phyloP scores from a whole-genome alignment of 2,888 invertebrate genomes.

The Seira ritae region DNA sequence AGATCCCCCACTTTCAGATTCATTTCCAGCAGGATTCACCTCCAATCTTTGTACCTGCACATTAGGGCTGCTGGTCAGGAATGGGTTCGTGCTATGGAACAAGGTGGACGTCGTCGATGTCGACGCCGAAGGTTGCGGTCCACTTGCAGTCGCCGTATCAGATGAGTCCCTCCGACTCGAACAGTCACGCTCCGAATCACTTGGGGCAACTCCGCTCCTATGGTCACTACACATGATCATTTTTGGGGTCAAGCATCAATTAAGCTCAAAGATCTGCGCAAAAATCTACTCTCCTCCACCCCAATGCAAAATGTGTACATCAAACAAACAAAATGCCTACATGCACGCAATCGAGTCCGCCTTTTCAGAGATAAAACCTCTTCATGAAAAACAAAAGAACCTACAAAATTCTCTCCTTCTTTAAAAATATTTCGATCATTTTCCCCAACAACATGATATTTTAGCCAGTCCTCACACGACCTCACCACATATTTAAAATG shows the following conservation, averaged over 20 bases:
- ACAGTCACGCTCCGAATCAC: constrained; percentile 92
- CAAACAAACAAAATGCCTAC: no score
- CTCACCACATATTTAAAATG: no score
- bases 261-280: constrained; percentile 16
- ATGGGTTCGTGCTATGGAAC: constrained; percentile 74
- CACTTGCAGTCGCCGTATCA: constrained; percentile 73
- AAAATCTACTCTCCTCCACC: background rate
- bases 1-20: constrained; percentile 92
- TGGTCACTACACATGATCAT: constrained; percentile 84
- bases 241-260: constrained; percentile 58
- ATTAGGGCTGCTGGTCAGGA: constrained; percentile 62
- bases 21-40: constrained; percentile 82
- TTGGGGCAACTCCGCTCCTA: constrained; percentile 92
- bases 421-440: no score
- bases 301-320: no score
- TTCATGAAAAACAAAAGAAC: no score
- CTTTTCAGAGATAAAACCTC: no score
- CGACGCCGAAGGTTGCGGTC: constrained; percentile 77
- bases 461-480: no score
- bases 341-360: no score
- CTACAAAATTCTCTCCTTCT: no score
- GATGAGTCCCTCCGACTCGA: constrained; percentile 84
- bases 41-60: constrained; percentile 79
- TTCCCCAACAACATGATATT: no score
- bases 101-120: constrained; percentile 71